Evolutionary conservation across 2,797 vertebrate species (phyloP).

Genomic region (Propithecus deckenii): DNA sequence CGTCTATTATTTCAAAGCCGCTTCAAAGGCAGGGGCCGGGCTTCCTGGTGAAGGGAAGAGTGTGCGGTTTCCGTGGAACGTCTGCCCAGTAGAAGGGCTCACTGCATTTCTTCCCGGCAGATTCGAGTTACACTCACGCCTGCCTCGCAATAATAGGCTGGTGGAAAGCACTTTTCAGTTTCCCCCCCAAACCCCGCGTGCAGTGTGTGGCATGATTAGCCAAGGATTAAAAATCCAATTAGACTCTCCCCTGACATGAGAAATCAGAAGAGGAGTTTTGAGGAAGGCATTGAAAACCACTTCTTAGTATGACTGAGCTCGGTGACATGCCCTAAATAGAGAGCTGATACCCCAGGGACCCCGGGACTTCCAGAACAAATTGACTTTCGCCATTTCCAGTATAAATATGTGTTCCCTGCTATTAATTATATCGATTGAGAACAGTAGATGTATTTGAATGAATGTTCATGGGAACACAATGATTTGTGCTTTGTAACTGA

Average conservation of each 20-base stretch:
- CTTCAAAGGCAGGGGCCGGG: slow-evolving; percentile 92
- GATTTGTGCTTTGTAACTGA: neutral
- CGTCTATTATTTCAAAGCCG: slow-evolving; percentile 91
- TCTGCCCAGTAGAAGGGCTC: slow-evolving; percentile 91
- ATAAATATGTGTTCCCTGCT: slow-evolving; percentile 47
- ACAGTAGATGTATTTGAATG: neutral
- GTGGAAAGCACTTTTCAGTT: slow-evolving; percentile 93
- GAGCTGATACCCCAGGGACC: slow-evolving; percentile 74
- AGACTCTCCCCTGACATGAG: slow-evolving; percentile 86
- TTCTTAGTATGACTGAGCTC: slow-evolving; percentile 83
- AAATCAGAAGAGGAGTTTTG: slow-evolving; percentile 88
- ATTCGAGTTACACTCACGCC: slow-evolving; percentile 94
- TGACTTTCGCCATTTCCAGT: slow-evolving; percentile 45
- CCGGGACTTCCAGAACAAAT: slow-evolving; percentile 46
- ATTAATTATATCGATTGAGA: slow-evolving; percentile 42
- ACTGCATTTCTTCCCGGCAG: slow-evolving; percentile 90
- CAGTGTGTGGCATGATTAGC: slow-evolving; percentile 89
- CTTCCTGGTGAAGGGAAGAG: slow-evolving; percentile 93
- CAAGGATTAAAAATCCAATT: slow-evolving; percentile 94
- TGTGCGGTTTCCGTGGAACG: slow-evolving; percentile 91
- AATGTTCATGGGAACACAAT: neutral
- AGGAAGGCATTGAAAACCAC: slow-evolving; percentile 86
- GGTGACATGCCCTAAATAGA: slow-evolving; percentile 81
- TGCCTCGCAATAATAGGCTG: slow-evolving; percentile 86
- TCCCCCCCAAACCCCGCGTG: slow-evolving; percentile 89